phyloP scores from a whole-genome alignment of 1,140 invertebrate genomes.

The Hyles vespertilio region DNA sequence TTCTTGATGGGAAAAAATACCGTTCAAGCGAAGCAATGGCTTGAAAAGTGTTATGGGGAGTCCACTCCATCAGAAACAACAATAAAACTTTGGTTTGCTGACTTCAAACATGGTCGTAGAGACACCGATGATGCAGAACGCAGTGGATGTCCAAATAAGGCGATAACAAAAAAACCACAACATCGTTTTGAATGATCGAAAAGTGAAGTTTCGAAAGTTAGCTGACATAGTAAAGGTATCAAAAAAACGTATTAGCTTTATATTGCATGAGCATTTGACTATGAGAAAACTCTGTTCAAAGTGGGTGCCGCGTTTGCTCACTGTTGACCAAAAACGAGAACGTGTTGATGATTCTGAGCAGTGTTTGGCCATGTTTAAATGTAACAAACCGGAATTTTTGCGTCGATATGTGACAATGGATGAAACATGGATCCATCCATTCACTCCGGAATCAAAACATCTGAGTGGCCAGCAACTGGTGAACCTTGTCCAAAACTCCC shows the following conservation, averaged over 20 bases:
- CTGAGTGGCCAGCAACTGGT: not conserved
- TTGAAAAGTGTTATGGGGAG: no score
- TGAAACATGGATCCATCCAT: constrained; percentile 19
- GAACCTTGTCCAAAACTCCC: not conserved
- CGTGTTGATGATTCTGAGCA: constrained; percentile 16
- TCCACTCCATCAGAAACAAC: no score
- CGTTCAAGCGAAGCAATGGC: no score
- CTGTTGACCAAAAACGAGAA: constrained; percentile 10
- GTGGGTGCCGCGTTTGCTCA: no score
- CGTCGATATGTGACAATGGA: constrained; percentile 18
- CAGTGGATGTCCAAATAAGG: no score
- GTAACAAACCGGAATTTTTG: constrained; percentile 10
- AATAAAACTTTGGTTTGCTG: no score
- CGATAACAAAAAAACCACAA: no score
- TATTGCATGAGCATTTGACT: constrained; percentile 2
- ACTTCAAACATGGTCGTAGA: no score
- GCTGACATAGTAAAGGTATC: constrained; percentile 3
- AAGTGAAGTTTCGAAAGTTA: not conserved
- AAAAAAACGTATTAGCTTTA: not conserved
- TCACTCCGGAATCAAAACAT: constrained; percentile 14
- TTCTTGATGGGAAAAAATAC: no score
- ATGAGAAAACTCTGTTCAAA: not conserved
- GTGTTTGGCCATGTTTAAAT: constrained; percentile 9
- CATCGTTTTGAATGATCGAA: no score
- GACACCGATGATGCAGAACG: no score